A percentile compares a stretch with the other conserved stretches of the same genome.
These are phyloP conservation scores for Lasioglossum figueresi DNA, from an alignment of 2,888 invertebrate species.

Conservation along the genomic window DNA sequence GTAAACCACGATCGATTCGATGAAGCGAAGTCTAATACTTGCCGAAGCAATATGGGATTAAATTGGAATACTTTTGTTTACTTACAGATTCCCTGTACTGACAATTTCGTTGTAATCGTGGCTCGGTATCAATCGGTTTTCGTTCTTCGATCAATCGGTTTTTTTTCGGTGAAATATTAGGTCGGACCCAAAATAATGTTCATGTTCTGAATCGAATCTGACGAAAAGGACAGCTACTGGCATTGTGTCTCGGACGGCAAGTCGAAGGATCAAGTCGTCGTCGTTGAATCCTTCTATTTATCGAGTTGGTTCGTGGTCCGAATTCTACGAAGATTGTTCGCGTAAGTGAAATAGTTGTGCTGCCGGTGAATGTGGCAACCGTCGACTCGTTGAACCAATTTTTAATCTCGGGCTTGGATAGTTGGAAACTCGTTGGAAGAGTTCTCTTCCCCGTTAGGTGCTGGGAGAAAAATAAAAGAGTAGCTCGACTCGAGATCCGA, in stretches of 20 bases:
- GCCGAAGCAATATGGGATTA: too few relatives aligned
- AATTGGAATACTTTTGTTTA: too few relatives aligned
- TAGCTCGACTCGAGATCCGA: background rate
- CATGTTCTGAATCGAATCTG: too few relatives aligned
- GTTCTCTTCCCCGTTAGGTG: slow-evolving; percentile 8
- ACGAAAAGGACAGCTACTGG: too few relatives aligned
- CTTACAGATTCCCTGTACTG: background rate
- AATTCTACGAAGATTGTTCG: background rate
- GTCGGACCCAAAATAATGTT: too few relatives aligned
- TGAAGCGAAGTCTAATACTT: too few relatives aligned
- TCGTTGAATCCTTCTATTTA: background rate
- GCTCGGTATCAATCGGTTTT: background rate
- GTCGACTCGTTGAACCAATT: slow-evolving; percentile 13
- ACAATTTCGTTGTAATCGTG: background rate
- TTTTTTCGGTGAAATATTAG: too few relatives aligned
- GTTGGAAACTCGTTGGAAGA: slow-evolving; percentile 28
- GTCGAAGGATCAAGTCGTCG: background rate
- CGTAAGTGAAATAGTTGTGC: slow-evolving; percentile 18
- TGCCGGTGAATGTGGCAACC: background rate
- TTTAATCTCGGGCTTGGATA: slow-evolving; percentile 19
- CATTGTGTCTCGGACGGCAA: background rate
- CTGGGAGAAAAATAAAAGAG: slow-evolving; percentile 34
- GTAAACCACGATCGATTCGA: too few relatives aligned
- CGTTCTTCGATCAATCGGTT: too few relatives aligned
- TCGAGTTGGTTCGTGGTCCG: background rate